These are phyloP conservation scores for Bemisia tabaci DNA, from an alignment of 1,140 invertebrate species.

Conservation along the genomic window DNA sequence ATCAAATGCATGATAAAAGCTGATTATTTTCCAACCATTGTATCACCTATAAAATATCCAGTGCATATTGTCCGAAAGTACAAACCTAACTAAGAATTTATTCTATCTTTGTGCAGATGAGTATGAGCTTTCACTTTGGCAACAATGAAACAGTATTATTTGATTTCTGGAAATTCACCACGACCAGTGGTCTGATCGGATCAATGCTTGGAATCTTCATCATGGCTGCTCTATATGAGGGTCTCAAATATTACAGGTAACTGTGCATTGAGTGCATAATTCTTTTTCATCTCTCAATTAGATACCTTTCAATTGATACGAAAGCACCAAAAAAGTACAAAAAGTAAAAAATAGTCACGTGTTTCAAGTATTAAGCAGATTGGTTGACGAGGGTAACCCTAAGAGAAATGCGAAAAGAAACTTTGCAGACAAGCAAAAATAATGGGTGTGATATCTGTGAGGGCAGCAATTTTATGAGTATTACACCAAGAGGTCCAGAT, in stretches of 20 bases:
- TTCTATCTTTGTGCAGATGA: background rate
- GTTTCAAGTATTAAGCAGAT: too few species aligned
- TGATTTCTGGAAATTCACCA: conserved; percentile 57
- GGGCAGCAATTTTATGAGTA: too few species aligned
- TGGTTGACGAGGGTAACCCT: too few species aligned
- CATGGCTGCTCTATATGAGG: conserved; percentile 75
- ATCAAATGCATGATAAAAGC: background rate
- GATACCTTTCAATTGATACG: too few species aligned
- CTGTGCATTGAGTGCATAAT: too few species aligned
- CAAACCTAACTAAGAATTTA: too few species aligned
- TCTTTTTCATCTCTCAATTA: too few species aligned
- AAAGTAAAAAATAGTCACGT: conserved; percentile 7
- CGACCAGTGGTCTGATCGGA: conserved; percentile 56
- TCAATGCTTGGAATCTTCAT: conserved; percentile 77
- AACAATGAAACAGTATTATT: conserved; percentile 61
- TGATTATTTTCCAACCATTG: background rate
- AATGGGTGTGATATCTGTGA: too few species aligned
- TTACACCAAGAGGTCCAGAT: too few species aligned
- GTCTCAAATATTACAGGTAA: conserved; percentile 71
- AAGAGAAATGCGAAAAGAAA: too few species aligned
- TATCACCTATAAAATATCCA: background rate
- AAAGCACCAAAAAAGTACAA: conserved; percentile 5
- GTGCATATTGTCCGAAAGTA: background rate
- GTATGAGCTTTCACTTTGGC: conserved; percentile 66
- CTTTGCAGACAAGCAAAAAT: too few species aligned